Percentiles rank a stretch among this genome's conserved stretches.
phyloP scores from a whole-genome alignment of 2,888 invertebrate genomes.

The Ophion ellenae region DNA sequence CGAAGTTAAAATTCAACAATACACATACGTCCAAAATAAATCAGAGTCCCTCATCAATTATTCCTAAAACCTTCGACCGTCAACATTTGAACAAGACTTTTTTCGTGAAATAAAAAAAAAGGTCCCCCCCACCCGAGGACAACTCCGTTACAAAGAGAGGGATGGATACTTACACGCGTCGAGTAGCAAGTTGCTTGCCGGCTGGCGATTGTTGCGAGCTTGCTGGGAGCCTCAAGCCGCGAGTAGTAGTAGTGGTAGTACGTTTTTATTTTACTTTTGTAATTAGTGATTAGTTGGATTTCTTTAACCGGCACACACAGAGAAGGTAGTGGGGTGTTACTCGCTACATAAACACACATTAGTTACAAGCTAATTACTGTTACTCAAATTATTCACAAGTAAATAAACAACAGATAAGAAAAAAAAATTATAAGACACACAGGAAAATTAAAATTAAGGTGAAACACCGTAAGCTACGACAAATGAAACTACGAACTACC shows the following conservation, averaged over 20 bases:
- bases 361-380: constrained; percentile 82
- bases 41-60: not conserved
- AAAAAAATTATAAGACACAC: constrained; percentile 31
- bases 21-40: too few species aligned
- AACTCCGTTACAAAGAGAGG: constrained; percentile 53
- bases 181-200: constrained; percentile 76
- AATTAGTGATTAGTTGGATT: constrained; percentile 83
- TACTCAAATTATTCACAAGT: constrained; percentile 60
- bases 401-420: constrained; percentile 14
- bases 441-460: constrained; percentile 26
- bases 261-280: constrained; percentile 22
- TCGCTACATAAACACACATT: constrained; percentile 83
- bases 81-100: not conserved
- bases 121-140: not conserved
- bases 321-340: constrained; percentile 81
- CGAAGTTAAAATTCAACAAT: too few species aligned
- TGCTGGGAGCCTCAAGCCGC: constrained; percentile 80
- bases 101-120: not conserved
- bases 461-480: constrained; percentile 19
- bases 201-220: constrained; percentile 64
- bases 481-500: constrained; percentile 42
- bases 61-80: not conserved
- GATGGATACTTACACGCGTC: constrained; percentile 79
- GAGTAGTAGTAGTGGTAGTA: constrained; percentile 59
- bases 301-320: constrained; percentile 77